Evolutionary conservation across 2,888 invertebrate species (phyloP).

Genomic region (Allophyes oxyacanthae): DNA sequence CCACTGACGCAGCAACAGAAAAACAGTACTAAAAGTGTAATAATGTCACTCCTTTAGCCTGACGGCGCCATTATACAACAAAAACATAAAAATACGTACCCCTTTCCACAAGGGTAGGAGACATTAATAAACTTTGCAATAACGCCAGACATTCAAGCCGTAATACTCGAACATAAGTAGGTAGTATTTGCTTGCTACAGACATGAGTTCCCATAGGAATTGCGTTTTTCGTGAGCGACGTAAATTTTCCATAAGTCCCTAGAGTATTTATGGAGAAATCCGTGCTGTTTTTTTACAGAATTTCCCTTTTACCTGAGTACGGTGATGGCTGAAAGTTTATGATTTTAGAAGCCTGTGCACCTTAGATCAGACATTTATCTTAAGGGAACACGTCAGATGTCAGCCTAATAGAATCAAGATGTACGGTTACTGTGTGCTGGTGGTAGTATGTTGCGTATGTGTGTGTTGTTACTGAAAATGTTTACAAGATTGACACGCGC

Average conservation of each 20-base stretch:
- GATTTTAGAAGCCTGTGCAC: slow-evolving; percentile 15
- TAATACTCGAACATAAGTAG: slow-evolving; percentile 9
- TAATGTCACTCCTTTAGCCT: too few species aligned
- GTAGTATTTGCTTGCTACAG: slow-evolving; percentile 37
- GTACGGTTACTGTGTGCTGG: neutral
- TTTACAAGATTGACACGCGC: too few species aligned
- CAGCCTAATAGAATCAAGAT: neutral
- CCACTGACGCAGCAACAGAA: too few species aligned
- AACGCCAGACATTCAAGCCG: slow-evolving; percentile 10
- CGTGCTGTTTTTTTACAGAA: slow-evolving; percentile 33
- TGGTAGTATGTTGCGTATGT: neutral
- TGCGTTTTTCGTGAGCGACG: slow-evolving; percentile 25
- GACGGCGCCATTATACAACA: too few species aligned
- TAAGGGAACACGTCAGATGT: slow-evolving; percentile 10
- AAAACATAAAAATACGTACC: neutral
- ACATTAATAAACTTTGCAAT: slow-evolving; percentile 11
- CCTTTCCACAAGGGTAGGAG: slow-evolving; percentile 1
- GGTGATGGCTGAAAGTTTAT: neutral
- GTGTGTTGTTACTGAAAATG: neutral
- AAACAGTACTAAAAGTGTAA: too few species aligned
- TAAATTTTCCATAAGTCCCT: slow-evolving; percentile 32
- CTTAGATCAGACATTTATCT: slow-evolving; percentile 6
- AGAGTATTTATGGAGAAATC: slow-evolving; percentile 37
- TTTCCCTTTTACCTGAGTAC: slow-evolving; percentile 24
- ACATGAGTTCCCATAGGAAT: slow-evolving; percentile 47